Conservation (phyloP, 2,113 vertebrate genomes). For the Chrysochloris asiatica region DNA sequence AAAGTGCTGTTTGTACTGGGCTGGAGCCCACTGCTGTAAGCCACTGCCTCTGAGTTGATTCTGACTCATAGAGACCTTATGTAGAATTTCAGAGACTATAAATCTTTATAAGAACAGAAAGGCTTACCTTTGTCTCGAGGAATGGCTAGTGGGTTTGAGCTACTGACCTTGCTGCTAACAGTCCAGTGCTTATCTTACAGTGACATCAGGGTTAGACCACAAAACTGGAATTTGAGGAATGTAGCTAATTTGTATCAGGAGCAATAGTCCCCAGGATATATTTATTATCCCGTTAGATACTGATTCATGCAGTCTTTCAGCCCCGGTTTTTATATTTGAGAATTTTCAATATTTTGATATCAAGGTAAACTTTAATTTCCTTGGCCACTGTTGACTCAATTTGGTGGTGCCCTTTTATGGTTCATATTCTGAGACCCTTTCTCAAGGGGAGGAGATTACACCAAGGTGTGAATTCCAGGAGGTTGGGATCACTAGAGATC, state of each 20-base stretch:
- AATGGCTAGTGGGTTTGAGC: too few species aligned
- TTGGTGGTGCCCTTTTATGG: not conserved
- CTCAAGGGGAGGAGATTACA: not conserved
- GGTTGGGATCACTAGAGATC: not conserved
- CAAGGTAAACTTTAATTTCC: not conserved
- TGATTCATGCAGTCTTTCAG: not conserved
- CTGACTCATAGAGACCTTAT: too few species aligned
- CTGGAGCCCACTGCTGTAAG: too few species aligned
- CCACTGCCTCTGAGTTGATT: too few species aligned
- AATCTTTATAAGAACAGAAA: too few species aligned
- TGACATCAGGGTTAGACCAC: too few species aligned
- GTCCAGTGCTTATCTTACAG: too few species aligned
- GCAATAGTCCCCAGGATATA: not conserved
- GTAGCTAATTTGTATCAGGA: not conserved
- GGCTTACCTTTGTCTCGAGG: too few species aligned
- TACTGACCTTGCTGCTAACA: too few species aligned
- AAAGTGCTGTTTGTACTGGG: not conserved
- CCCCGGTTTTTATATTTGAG: not conserved
- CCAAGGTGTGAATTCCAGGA: not conserved
- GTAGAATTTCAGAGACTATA: too few species aligned
- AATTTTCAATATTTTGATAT: not conserved
- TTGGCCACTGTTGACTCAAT: not conserved
- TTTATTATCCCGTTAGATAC: not conserved
- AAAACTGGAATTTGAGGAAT: not conserved
- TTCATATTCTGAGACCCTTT: not conserved